A percentile compares a stretch with the other conserved stretches of the same genome.
These are phyloP conservation scores for Muscicapa comitata DNA, from an alignment of 2,797 vertebrate species.

Conservation along the genomic window DNA sequence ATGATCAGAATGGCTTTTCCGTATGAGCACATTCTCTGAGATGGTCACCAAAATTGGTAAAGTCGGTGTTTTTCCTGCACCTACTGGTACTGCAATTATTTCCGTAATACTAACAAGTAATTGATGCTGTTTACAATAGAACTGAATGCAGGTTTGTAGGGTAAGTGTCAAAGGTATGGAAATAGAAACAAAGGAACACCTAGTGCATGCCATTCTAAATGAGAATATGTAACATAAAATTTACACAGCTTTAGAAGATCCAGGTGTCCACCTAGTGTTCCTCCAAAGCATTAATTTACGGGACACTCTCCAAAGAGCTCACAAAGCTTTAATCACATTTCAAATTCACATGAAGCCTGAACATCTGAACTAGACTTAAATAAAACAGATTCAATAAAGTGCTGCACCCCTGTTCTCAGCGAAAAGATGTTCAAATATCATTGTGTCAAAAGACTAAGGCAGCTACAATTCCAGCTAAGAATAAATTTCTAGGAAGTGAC, in stretches of 20 bases:
- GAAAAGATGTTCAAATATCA: neutral
- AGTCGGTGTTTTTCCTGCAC: neutral
- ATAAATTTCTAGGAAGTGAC: neutral
- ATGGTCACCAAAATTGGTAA: neutral
- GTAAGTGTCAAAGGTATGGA: neutral
- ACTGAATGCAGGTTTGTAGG: neutral
- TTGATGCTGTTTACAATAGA: neutral
- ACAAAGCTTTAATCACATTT: neutral
- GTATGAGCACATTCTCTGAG: neutral
- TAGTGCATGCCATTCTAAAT: neutral
- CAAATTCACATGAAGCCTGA: neutral
- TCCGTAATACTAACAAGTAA: neutral
- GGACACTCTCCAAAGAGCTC: neutral
- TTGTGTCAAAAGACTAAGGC: neutral
- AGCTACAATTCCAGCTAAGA: neutral
- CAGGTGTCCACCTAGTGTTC: slow-evolving; percentile 45
- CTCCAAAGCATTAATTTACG: neutral
- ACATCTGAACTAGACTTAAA: neutral
- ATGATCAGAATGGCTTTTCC: neutral
- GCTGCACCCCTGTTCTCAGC: neutral
- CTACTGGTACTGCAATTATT: neutral
- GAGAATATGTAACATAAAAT: neutral
- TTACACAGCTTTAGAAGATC: slow-evolving; percentile 24
- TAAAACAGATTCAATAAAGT: neutral
- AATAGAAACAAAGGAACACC: neutral